Evolutionary conservation across 2,113 vertebrate species (phyloP).

Genomic region (Corvus cornix): DNA sequence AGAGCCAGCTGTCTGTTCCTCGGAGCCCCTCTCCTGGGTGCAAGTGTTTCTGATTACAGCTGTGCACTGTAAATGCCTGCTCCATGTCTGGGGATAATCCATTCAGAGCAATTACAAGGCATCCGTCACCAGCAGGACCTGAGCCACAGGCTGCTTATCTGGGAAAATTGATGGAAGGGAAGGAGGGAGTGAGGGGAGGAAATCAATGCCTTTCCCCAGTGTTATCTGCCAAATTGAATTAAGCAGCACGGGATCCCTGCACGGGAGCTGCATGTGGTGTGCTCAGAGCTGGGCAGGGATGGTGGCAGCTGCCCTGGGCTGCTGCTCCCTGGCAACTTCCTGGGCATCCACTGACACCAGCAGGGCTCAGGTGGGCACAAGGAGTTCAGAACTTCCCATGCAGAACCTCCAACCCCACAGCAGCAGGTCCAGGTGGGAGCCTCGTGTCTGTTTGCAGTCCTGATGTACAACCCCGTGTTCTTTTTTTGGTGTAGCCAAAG

Average conservation of each 20-base stretch:
- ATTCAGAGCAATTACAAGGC: slow-evolving; percentile 59
- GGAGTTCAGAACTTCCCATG: fast-evolving
- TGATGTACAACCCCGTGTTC: fast-evolving
- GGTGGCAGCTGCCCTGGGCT: neutral
- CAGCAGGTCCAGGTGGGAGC: neutral
- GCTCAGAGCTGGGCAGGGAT: neutral
- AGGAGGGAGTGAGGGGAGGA: neutral
- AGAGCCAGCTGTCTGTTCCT: slow-evolving; percentile 15
- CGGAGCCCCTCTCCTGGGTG: neutral
- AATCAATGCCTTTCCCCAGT: slow-evolving; percentile 44
- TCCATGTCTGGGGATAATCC: slow-evolving; percentile 56
- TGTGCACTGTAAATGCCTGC: slow-evolving; percentile 40
- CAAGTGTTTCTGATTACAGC: slow-evolving; percentile 46
- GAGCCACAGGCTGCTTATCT: slow-evolving; percentile 60
- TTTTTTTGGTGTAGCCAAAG: neutral
- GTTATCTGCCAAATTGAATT: slow-evolving; percentile 38
- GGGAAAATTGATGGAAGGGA: slow-evolving; percentile 41
- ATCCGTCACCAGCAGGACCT: slow-evolving; percentile 56
- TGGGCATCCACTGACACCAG: fast-evolving
- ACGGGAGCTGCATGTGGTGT: neutral
- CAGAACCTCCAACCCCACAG: neutral
- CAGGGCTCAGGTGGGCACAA: fast-evolving
- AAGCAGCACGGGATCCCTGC: slow-evolving; percentile 23
- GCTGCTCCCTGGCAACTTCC: neutral
- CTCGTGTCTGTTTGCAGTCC: neutral